Conservation (phyloP, 1,140 invertebrate genomes). For the Nilaparvata lugens region DNA sequence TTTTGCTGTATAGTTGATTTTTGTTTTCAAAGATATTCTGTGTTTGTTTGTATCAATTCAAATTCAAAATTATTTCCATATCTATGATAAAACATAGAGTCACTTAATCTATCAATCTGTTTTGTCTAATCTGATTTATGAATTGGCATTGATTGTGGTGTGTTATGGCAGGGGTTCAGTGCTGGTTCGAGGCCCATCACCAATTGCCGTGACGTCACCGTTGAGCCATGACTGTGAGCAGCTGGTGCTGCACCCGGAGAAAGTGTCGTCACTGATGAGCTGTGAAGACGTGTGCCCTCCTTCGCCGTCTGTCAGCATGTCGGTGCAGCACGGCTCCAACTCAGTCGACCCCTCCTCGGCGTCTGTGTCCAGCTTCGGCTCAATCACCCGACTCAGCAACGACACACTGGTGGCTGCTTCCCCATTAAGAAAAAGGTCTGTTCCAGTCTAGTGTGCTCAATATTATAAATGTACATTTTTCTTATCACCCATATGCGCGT, state of each 20-base stretch:
- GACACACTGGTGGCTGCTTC: conserved; percentile 12
- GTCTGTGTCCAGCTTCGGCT: conserved; percentile 10
- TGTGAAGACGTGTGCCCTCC: not conserved
- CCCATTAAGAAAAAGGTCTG: not conserved
- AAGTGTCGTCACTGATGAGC: not conserved
- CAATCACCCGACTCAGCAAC: conserved; percentile 14
- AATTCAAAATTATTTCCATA: too few species aligned
- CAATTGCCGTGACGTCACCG: not conserved
- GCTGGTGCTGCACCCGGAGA: not conserved
- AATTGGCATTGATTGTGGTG: too few species aligned
- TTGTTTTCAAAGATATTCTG: too few species aligned
- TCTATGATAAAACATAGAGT: too few species aligned
- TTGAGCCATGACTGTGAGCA: too few species aligned
- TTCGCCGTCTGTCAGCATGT: conserved; percentile 6
- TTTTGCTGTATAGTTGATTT: too few species aligned
- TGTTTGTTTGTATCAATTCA: too few species aligned
- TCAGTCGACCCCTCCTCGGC: not conserved
- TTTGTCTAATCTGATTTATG: too few species aligned
- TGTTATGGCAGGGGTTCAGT: not conserved
- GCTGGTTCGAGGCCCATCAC: not conserved
- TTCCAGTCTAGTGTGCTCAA: not conserved
- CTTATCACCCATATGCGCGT: too few species aligned
- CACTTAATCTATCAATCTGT: too few species aligned
- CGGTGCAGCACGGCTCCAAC: conserved; percentile 1
- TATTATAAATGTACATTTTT: too few species aligned